Conservation (phyloP, 2,888 invertebrate genomes). For the Steinernema hermaphroditum region DNA sequence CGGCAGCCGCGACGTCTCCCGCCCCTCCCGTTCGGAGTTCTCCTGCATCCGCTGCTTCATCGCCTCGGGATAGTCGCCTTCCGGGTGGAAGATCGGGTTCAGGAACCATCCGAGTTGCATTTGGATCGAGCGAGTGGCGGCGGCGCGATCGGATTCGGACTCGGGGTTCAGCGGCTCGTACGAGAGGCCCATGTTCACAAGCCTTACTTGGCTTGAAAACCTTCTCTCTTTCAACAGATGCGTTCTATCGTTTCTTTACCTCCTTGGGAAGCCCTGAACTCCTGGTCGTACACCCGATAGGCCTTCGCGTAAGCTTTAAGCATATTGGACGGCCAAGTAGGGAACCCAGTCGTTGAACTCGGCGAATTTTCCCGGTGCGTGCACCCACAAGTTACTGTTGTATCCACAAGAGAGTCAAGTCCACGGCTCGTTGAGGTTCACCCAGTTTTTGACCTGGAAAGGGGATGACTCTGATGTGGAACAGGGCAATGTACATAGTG, state of each 20-base stretch:
- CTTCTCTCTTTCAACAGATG: no score
- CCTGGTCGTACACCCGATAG: background rate
- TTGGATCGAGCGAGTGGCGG: background rate
- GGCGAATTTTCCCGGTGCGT: background rate
- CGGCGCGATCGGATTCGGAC: background rate
- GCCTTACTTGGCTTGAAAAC: no score
- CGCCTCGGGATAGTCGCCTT: slow-evolving; percentile 31
- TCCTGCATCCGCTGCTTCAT: slow-evolving; percentile 31
- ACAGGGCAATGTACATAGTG: no score
- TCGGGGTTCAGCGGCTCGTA: slow-evolving; percentile 2
- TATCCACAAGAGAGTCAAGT: background rate
- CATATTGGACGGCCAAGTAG: background rate
- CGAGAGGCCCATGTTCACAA: background rate
- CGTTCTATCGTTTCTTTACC: background rate
- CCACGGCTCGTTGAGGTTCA: slow-evolving; percentile 78
- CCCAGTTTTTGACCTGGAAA: slow-evolving; percentile 70
- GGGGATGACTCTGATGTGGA: no score
- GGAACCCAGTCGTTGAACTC: background rate
- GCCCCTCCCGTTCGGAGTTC: slow-evolving; percentile 54
- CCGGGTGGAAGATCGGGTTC: background rate
- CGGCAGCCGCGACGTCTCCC: slow-evolving; percentile 59
- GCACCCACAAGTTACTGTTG: background rate
- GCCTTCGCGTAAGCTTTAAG: background rate
- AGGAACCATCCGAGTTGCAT: background rate
- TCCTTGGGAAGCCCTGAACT: background rate